phyloP scores from a whole-genome alignment of 2,888 invertebrate genomes.

The Amphimallon solstitiale region DNA sequence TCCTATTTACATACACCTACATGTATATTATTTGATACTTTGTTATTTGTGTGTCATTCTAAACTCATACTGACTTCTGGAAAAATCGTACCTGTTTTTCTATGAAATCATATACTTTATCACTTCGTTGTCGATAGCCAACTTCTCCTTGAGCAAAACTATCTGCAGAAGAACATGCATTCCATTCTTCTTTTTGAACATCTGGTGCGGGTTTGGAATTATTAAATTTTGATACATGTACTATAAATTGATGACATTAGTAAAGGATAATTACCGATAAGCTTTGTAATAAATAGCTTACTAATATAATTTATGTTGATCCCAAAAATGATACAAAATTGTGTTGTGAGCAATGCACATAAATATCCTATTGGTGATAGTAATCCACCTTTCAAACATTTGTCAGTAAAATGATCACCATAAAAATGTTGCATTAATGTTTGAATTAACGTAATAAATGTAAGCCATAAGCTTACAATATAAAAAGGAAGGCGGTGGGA shows the following conservation, averaged over 20 bases:
- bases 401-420: slow-evolving; percentile 64
- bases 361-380: slow-evolving; percentile 70
- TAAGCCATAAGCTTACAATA: slow-evolving; percentile 72
- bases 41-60: no score
- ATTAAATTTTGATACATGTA: slow-evolving; percentile 71
- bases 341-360: slow-evolving; percentile 65
- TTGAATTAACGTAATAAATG: slow-evolving; percentile 66
- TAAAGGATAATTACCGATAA: background rate
- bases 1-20: no score
- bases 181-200: slow-evolving; percentile 72
- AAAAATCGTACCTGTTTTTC: slow-evolving; percentile 69
- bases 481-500: slow-evolving; percentile 70
- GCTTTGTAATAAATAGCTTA: slow-evolving; percentile 54
- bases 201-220: slow-evolving; percentile 69
- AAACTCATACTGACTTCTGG: no score
- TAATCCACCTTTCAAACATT: slow-evolving; percentile 65
- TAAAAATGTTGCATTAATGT: slow-evolving; percentile 69
- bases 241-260: slow-evolving; percentile 59
- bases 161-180: slow-evolving; percentile 64
- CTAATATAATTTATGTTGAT: slow-evolving; percentile 68
- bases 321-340: slow-evolving; percentile 64
- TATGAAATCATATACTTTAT: slow-evolving; percentile 69
- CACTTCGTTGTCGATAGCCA: slow-evolving; percentile 64
- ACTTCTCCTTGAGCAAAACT: slow-evolving; percentile 65
- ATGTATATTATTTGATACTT: no score